Evolutionary conservation across 2,113 vertebrate species (phyloP).

Genomic region (Prochilodus magdalenae): DNA sequence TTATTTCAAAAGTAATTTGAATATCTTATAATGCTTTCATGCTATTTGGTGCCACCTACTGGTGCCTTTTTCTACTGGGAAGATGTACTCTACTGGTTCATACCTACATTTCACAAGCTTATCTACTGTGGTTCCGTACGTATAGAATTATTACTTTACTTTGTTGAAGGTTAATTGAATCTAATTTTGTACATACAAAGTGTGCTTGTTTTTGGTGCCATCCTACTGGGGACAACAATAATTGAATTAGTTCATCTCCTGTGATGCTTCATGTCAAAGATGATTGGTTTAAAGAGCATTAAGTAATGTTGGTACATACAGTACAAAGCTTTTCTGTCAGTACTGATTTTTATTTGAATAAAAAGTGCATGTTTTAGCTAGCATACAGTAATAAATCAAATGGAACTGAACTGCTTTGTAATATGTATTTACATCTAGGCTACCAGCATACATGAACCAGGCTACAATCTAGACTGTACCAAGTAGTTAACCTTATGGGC

Average conservation of each 20-base stretch:
- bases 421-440: slow-evolving; percentile 81
- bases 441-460: slow-evolving; percentile 78
- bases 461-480: slow-evolving; percentile 70
- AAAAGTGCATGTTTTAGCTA: slow-evolving; percentile 80
- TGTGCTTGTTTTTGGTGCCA: slow-evolving; percentile 11
- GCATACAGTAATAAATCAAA: slow-evolving; percentile 67
- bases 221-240: not conserved
- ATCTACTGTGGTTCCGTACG: no score
- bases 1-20: not conserved
- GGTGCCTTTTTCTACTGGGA: no score
- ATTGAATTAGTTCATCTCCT: not conserved
- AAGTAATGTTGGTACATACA: not conserved
- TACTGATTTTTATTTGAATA: slow-evolving; percentile 78
- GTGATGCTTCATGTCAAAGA: not conserved
- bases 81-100: no score
- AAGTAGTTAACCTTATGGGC: slow-evolving; percentile 45
- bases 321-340: slow-evolving; percentile 53
- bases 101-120: no score
- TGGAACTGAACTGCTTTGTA: slow-evolving; percentile 66
- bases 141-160: no score
- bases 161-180: not conserved
- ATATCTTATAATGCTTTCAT: no score
- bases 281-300: not conserved
- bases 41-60: no score
- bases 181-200: not conserved